phyloP scores from a whole-genome alignment of 1,140 invertebrate species.

The Drosophila bipectinata region DNA sequence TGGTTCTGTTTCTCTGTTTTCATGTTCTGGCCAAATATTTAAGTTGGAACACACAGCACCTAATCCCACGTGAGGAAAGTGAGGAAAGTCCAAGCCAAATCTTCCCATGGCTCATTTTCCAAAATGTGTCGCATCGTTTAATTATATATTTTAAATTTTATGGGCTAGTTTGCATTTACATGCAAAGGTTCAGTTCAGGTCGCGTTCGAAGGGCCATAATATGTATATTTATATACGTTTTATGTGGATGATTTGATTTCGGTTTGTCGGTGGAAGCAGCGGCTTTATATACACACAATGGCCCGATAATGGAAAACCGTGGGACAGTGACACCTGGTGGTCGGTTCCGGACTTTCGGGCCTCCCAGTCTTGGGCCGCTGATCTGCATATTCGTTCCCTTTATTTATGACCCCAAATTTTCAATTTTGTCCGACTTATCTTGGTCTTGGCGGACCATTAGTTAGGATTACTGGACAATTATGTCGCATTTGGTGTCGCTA shows the following conservation, averaged over 20 bases:
- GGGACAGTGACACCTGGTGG: constrained; percentile 63
- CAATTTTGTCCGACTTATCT: constrained; percentile 32
- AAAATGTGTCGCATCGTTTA: constrained; percentile 68
- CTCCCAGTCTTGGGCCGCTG: background rate
- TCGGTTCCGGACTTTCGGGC: constrained; percentile 18
- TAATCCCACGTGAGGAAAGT: constrained; percentile 64
- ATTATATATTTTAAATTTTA: constrained; percentile 83
- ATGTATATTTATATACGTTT: constrained; percentile 75
- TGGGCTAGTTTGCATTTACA: constrained; percentile 77
- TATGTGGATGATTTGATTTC: constrained; percentile 58
- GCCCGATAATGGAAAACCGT: constrained; percentile 39
- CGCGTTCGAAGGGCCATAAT: constrained; percentile 34
- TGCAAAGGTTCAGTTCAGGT: constrained; percentile 58
- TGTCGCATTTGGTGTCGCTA: constrained; percentile 71
- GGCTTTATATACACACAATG: background rate
- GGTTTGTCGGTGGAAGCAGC: constrained; percentile 19
- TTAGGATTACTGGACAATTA: constrained; percentile 80
- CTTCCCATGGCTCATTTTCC: constrained; percentile 44
- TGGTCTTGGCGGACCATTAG: constrained; percentile 74
- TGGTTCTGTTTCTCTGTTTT: constrained; percentile 35
- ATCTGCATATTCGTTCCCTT: constrained; percentile 47
- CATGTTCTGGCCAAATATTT: constrained; percentile 67
- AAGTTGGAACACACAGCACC: constrained; percentile 43
- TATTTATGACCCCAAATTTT: constrained; percentile 32
- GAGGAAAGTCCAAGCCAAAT: constrained; percentile 47